Percentiles rank a stretch among this genome's conserved stretches.
phyloP scores from a whole-genome alignment of 1,140 invertebrate genomes.

The Battus philenor region DNA sequence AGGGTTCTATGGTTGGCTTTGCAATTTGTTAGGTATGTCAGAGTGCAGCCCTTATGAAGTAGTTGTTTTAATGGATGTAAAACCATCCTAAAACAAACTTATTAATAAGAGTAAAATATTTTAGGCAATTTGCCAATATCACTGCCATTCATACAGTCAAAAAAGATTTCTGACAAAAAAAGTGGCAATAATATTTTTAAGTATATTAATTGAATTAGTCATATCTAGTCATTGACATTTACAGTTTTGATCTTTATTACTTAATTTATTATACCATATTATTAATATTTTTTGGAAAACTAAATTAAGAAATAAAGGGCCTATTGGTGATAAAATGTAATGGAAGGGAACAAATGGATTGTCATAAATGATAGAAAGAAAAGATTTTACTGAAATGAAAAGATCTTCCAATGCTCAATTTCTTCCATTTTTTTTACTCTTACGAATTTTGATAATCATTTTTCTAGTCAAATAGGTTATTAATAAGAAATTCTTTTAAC shows the following conservation, averaged over 20 bases:
- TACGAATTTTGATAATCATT: conserved; percentile 9
- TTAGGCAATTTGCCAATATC: conserved; percentile 10
- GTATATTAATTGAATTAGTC: conserved; percentile 12
- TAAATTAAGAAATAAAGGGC: neutral
- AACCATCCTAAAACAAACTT: conserved; percentile 30
- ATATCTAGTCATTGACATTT: conserved; percentile 9
- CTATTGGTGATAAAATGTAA: conserved; percentile 15
- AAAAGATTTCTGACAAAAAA: too few relatives aligned
- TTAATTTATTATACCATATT: neutral
- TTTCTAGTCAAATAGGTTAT: conserved; percentile 11
- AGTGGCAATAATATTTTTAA: too few relatives aligned
- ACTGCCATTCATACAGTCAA: conserved; percentile 25
- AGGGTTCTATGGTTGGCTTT: conserved; percentile 88
- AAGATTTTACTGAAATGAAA: neutral
- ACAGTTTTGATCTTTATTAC: neutral
- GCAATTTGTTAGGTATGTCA: conserved; percentile 80
- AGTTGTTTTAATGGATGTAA: conserved; percentile 72
- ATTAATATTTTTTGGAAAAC: neutral
- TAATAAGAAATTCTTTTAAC: too few relatives aligned
- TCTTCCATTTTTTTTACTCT: conserved; percentile 13
- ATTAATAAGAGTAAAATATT: conserved; percentile 16
- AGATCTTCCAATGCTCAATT: conserved; percentile 11
- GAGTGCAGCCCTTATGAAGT: conserved; percentile 84
- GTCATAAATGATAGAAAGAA: conserved; percentile 5
- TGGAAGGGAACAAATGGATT: conserved; percentile 15